Evolutionary conservation across 2,113 vertebrate genomes (phyloP).

Genomic region (Emydura subglobosa): DNA sequence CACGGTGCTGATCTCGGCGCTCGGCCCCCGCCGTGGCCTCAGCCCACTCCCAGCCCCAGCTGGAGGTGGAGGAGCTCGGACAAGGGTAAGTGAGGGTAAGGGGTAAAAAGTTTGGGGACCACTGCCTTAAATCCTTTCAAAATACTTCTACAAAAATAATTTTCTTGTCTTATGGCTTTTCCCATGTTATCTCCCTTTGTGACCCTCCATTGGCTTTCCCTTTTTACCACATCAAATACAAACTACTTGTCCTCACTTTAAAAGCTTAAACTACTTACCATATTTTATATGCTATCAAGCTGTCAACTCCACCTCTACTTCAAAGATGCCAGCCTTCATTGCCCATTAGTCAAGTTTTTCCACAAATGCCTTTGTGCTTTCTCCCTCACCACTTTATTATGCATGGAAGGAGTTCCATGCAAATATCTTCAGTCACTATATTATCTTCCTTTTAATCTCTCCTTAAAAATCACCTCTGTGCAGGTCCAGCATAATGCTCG

Average conservation of each 20-base stretch:
- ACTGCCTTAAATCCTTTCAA: background rate
- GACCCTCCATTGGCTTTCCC: background rate
- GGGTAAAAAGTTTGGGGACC: too few relatives aligned
- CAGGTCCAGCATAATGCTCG: background rate
- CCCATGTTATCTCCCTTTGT: background rate
- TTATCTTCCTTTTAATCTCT: background rate
- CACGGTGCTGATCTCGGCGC: too few relatives aligned
- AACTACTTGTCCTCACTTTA: background rate
- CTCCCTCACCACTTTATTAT: background rate
- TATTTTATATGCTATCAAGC: rapidly evolving
- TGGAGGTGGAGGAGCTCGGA: too few relatives aligned
- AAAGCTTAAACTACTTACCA: background rate
- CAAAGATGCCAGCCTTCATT: background rate
- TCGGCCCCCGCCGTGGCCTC: too few relatives aligned
- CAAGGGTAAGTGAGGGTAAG: too few relatives aligned
- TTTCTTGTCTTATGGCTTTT: background rate
- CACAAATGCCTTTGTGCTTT: rapidly evolving
- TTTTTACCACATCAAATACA: background rate
- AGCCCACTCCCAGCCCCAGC: too few relatives aligned
- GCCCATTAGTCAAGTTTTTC: background rate
- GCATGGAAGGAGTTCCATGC: background rate
- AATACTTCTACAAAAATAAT: background rate
- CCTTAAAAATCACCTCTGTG: background rate
- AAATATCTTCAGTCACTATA: background rate
- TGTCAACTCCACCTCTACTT: background rate